Evolutionary conservation across 2,113 vertebrate species (phyloP).

Genomic region (Halichoerus grypus): DNA sequence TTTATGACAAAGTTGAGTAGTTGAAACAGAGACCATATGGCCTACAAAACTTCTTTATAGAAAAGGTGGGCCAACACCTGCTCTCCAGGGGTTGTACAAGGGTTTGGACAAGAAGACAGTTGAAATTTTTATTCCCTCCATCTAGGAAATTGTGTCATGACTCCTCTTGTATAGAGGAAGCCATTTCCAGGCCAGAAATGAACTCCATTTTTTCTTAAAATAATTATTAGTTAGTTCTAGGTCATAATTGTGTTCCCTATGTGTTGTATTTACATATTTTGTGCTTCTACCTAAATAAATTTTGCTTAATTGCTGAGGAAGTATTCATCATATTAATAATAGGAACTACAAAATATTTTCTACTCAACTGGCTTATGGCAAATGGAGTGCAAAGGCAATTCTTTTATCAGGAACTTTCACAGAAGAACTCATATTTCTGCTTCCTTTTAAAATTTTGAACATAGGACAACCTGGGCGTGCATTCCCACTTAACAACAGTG

Average conservation of each 20-base stretch:
- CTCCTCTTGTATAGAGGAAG: background rate
- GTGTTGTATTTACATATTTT: background rate
- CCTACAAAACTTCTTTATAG: background rate
- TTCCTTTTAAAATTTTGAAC: background rate
- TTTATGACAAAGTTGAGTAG: background rate
- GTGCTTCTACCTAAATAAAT: background rate
- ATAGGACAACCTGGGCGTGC: background rate
- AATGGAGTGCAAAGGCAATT: background rate
- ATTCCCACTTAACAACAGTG: background rate
- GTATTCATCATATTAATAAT: background rate
- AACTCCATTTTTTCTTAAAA: background rate
- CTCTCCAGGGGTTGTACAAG: background rate
- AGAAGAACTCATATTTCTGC: background rate
- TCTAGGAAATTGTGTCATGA: background rate
- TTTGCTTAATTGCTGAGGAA: conserved; percentile 3
- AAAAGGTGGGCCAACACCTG: background rate
- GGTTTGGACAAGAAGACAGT: background rate
- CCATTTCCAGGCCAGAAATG: background rate
- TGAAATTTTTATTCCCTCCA: background rate
- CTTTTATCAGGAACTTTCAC: background rate
- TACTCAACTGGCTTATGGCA: background rate
- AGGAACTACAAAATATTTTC: background rate
- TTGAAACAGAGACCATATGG: background rate
- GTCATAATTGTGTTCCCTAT: background rate
- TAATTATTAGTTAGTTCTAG: background rate